These are phyloP conservation scores for Oscheius sp. DNA, from an alignment of 2,888 invertebrate species.

Conservation along the genomic window DNA sequence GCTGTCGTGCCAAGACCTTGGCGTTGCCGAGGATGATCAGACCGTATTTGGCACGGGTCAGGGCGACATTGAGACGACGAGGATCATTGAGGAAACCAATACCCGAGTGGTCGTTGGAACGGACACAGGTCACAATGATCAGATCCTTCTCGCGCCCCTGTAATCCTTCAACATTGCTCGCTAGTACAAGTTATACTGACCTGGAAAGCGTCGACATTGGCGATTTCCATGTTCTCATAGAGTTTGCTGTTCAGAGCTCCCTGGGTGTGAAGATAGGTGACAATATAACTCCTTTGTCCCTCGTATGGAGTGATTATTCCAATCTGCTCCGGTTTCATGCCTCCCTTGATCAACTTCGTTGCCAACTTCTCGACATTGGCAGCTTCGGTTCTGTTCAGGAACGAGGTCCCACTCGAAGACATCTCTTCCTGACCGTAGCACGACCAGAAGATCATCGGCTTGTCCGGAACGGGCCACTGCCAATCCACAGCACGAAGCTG, in stretches of 20 bases:
- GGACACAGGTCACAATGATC: constrained; percentile 97
- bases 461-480: constrained; percentile 95
- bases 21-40: constrained; percentile 96
- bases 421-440: constrained; percentile 97
- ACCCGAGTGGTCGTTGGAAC: constrained; percentile 93
- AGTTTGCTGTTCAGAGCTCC: constrained; percentile 94
- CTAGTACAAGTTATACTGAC: constrained; percentile 35
- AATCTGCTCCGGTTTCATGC: constrained; percentile 96
- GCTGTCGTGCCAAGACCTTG: constrained; percentile 94
- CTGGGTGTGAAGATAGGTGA: constrained; percentile 97
- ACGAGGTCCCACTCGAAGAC: constrained; percentile 97
- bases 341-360: constrained; percentile 82
- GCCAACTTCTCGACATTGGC: constrained; percentile 98
- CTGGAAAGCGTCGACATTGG: constrained; percentile 95
- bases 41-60: constrained; percentile 88
- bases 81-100: constrained; percentile 99
- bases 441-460: constrained; percentile 98
- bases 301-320: constrained; percentile 97
- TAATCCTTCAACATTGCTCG: neutral
- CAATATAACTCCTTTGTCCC: constrained; percentile 92
- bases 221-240: constrained; percentile 96
- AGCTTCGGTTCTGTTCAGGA: constrained; percentile 96
- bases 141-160: constrained; percentile 95
- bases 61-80: constrained; percentile 93
- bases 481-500: constrained; percentile 90